Percentiles rank a stretch among this genome's conserved stretches.
Evolutionary conservation across 1,140 invertebrate species (phyloP).

Genomic region (Alviniconcha marisindica): DNA sequence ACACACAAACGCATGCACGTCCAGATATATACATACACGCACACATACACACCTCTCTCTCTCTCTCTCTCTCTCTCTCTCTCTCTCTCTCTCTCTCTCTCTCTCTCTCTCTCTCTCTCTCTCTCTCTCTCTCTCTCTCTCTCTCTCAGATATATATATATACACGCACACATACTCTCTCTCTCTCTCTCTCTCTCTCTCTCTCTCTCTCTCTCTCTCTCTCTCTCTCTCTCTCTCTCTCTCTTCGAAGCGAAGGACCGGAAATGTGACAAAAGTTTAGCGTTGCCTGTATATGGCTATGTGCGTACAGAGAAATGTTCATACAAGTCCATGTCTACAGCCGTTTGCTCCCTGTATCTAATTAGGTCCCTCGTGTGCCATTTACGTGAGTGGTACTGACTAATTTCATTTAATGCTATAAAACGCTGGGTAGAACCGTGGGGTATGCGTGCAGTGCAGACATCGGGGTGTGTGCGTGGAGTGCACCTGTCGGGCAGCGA

Average conservation of each 20-base stretch:
- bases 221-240: conserved; percentile 17
- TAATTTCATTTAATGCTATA: too few species aligned
- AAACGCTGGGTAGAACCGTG: too few species aligned
- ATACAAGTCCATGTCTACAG: too few species aligned
- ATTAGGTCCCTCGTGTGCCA: too few species aligned
- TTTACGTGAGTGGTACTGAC: too few species aligned
- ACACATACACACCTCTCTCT: neutral
- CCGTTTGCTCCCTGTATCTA: too few species aligned
- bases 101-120: neutral
- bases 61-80: conserved; percentile 17
- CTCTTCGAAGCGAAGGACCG: neutral
- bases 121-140: neutral
- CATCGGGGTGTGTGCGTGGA: too few species aligned
- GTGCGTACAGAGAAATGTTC: too few species aligned
- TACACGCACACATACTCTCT: neutral
- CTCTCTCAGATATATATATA: neutral
- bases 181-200: neutral
- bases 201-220: neutral
- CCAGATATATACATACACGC: neutral
- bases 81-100: conserved; percentile 17
- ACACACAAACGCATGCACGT: too few species aligned
- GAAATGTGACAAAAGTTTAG: neutral
- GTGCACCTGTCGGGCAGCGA: too few species aligned
- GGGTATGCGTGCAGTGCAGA: too few species aligned
- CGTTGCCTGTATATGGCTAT: too few species aligned